Conservation (phyloP, 23 tunicate species). For the Halocynthia roretzi region DNA sequence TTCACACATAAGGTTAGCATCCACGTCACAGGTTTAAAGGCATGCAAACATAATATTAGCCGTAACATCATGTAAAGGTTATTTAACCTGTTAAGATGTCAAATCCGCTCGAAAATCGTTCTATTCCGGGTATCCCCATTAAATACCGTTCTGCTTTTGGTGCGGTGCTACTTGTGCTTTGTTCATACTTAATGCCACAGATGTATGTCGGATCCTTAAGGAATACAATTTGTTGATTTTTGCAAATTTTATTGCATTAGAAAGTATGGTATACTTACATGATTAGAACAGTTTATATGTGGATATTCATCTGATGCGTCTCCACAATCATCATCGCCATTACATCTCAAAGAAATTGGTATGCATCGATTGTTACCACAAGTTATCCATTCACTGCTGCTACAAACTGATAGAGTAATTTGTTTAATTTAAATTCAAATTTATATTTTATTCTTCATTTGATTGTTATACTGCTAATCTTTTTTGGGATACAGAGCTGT, state of each 20-base stretch:
- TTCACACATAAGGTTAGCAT: too few relatives aligned
- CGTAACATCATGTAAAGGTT: too few relatives aligned
- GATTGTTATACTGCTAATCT: too few relatives aligned
- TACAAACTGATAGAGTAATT: conserved; percentile 16
- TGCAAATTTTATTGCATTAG: too few relatives aligned
- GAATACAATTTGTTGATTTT: too few relatives aligned
- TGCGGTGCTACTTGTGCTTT: conserved; percentile 19
- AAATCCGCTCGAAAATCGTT: conserved; percentile 66
- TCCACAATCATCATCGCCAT: conserved; percentile 90
- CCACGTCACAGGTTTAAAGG: too few relatives aligned
- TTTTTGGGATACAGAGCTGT: too few relatives aligned
- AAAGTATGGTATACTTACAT: background rate
- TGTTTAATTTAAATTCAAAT: too few relatives aligned
- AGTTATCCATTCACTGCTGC: conserved; percentile 1
- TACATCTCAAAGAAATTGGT: conserved; percentile 26
- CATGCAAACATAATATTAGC: too few relatives aligned
- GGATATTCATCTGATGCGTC: conserved; percentile 83
- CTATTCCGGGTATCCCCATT: conserved; percentile 81
- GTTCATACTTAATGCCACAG: conserved; percentile 41
- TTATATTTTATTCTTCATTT: too few relatives aligned
- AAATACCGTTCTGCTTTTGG: conserved; percentile 69
- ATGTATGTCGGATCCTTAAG: conserved; percentile 1
- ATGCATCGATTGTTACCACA: conserved; percentile 66
- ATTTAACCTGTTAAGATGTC: conserved; percentile 66
- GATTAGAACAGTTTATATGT: conserved; percentile 3